Evolutionary conservation across 2,888 invertebrate genomes (phyloP), one percentile per base, ranked within the genome.

Genomic region (Caenorhabditis becei): DNA sequence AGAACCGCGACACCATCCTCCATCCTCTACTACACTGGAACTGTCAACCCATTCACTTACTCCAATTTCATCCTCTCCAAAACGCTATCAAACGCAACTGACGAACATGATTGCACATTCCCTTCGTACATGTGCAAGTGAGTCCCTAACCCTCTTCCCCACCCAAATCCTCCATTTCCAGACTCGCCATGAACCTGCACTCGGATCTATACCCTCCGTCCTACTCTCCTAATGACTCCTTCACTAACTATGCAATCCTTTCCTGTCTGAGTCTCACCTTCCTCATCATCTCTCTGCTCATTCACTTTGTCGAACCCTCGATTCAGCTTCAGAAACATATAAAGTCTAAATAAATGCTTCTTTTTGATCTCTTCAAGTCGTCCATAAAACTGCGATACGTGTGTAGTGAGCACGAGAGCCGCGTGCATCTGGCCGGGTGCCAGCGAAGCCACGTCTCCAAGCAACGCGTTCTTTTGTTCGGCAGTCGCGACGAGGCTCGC

Each of bases 41-140:
- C 63, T 18, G 63, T 35, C 0, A 79, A 69, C 62, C 79, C 79
- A 23, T 79, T 79, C 63, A 79, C 69, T 11, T 79, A 79, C 54
- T 79, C 72, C 26, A 74, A 72, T 32, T 79, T 67, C 23, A 14
- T 79, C 0, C 62, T 79, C 16, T 79, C 79, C 2, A 58, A 69
- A 20, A 23, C 56, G 8, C 28, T 63, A 11, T 62, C 63, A 7
- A 79, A 58, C 16, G 61, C 66, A 7, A 66, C 47, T 2, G 66
- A 63, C 7, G 54, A 44, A 16, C 53, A 53, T 2, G 75, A 77
- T 32, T 77, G 75, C 32, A 56, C 44, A 1, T 67, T 20, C 10
- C 77, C 70, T 1, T n/a, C 11, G 8, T 77, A 71, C 54, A 78
- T 78, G 54, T 78, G 78, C 78, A 78, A 61, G 77, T 70, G 24